Evolutionary conservation across 2,113 vertebrate genomes (phyloP).

Genomic region (pig (Sus scrofa)): DNA sequence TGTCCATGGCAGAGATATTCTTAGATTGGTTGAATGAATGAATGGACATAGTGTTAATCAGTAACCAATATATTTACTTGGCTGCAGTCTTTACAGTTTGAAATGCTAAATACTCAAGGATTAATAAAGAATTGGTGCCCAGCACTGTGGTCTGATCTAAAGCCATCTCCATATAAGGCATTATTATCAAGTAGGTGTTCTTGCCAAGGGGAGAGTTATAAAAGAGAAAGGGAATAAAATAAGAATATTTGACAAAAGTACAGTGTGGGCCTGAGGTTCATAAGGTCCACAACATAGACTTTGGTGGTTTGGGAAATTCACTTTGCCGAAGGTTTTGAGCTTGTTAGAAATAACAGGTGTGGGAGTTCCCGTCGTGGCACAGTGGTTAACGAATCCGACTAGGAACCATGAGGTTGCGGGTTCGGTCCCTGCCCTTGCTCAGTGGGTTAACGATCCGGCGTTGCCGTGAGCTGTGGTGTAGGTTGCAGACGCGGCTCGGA

Average conservation of each 20-base stretch:
- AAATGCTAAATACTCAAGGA: neutral
- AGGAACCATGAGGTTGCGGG: too few relatives aligned
- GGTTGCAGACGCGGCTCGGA: too few relatives aligned
- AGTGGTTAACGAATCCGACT: too few relatives aligned
- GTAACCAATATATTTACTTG: fast-evolving
- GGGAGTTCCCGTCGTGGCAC: too few relatives aligned
- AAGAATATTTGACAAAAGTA: neutral
- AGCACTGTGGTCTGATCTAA: fast-evolving
- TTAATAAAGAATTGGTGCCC: neutral
- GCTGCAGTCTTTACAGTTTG: neutral
- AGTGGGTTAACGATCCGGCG: too few relatives aligned
- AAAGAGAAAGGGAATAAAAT: neutral
- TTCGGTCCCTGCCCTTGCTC: too few relatives aligned
- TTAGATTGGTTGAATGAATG: neutral
- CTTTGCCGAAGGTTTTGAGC: neutral
- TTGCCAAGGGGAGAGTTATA: neutral
- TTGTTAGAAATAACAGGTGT: neutral
- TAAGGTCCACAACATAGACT: too few relatives aligned
- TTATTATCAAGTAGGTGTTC: neutral
- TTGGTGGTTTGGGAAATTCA: neutral
- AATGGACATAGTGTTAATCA: fast-evolving
- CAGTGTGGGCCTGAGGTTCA: too few relatives aligned
- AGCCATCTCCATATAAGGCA: too few relatives aligned
- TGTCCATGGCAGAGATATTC: neutral
- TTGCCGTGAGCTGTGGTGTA: too few relatives aligned